Base-by-base conservation (phyloP, 30 jellyfish, hydroid and myxozoan species). In the Turritopsis dohrnii region DNA sequence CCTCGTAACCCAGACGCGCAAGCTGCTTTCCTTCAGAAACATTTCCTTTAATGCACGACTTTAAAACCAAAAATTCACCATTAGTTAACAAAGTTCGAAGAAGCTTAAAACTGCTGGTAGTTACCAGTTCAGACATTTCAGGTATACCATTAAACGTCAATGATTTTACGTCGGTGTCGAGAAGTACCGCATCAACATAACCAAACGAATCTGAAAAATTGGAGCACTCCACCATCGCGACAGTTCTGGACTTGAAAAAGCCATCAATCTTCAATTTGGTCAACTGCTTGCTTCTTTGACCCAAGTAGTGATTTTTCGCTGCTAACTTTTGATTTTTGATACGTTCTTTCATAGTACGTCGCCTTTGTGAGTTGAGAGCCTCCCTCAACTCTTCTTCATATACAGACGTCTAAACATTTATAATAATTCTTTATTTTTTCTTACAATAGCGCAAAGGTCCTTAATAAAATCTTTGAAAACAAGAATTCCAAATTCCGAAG, bases 191-290 rank as follows among this genome's bases (percentile, higher is more conserved):
- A n/a, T 54, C 72, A 18, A 54, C 72, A n/a, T 54, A 54, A 54
- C 72, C 72, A 54, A 54, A 54, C 72, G n/a, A 54, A 54, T 54
- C 72, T 54, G 72, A 54, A n/a, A 54, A 54, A 54, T 54, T 54
- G 72, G 72, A 18, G 18, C 19, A 18, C 18, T 54, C 72, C 72
- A 54, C 72, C 19, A 54, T 54, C 72, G 18, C 19, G 18, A 54
- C 72, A 18, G 72, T 54, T 54, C 72, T 54, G 18, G n/a, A 16
- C 72, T 18, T 16, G 72, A 54, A 54, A 54, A 16, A 54, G 18
- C 19, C 18, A 54, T 18, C n/a, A 16, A 54, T 16, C 72, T 54
- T 54, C n/a, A 54, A 54, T 16, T n/a, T 18, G 72, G 19, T 54
- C 72, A 54, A 54, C n/a, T 54, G 72, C n/a, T n/a, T 18, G 72